These are phyloP conservation scores for Camponotus fellah DNA, from an alignment of 2,888 invertebrate genomes.

Conservation along the genomic window DNA sequence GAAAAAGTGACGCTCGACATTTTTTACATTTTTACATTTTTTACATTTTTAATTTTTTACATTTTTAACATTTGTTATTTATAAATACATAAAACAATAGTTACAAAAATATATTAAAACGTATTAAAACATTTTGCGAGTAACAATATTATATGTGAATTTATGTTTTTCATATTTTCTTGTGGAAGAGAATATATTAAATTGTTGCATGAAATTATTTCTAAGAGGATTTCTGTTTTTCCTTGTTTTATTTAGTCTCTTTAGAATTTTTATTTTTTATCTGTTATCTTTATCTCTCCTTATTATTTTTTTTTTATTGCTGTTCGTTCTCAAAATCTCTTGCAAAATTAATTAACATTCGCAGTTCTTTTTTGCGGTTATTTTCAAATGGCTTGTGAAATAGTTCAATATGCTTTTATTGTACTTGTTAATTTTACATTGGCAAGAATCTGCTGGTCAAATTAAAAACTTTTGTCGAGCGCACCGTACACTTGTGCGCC, in stretches of 20 bases:
- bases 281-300: neutral
- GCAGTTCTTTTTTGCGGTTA: neutral
- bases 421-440: constrained; percentile 7
- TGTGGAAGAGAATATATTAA: neutral
- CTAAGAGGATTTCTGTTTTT: neutral
- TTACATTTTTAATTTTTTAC: neutral
- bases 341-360: constrained; percentile 8
- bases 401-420: neutral
- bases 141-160: neutral
- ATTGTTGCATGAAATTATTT: neutral
- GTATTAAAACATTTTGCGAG: neutral
- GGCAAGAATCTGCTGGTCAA: constrained; percentile 12
- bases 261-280: too few species aligned
- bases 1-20: neutral
- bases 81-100: neutral
- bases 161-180: neutral
- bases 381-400: constrained; percentile 30
- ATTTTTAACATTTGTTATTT: constrained; percentile 8
- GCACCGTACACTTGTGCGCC: constrained; percentile 9
- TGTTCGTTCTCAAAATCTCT: neutral
- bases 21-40: constrained; percentile 1
- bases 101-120: neutral
- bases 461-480: constrained; percentile 25
- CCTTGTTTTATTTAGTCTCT: neutral
- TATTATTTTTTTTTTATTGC: neutral